These are phyloP conservation scores for Gymnothorax reevesii DNA, from an alignment of 2,797 vertebrate genomes.

Conservation along the genomic window DNA sequence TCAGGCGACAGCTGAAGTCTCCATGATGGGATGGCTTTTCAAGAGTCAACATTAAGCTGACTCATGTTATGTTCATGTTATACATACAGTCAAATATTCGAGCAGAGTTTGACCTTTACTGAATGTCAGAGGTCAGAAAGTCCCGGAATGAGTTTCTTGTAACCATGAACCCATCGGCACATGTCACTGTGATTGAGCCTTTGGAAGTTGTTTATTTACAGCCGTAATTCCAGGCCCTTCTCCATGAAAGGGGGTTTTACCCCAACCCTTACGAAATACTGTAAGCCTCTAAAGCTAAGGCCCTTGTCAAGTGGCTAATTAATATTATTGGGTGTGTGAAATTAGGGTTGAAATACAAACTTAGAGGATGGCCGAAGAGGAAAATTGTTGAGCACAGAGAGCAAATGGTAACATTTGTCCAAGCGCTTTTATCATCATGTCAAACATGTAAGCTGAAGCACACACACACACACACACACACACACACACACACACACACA, in stretches of 20 bases:
- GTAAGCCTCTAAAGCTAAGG: too few relatives aligned
- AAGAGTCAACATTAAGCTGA: constrained; percentile 63
- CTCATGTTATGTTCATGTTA: constrained; percentile 58
- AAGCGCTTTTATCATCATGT: neutral
- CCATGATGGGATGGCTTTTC: constrained; percentile 40
- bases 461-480: neutral
- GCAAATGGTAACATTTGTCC: constrained; percentile 2
- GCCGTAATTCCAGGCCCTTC: too few relatives aligned
- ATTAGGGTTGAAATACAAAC: too few relatives aligned
- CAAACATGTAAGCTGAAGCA: neutral
- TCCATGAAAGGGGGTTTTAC: too few relatives aligned
- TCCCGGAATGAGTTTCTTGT: too few relatives aligned
- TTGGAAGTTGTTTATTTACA: neutral
- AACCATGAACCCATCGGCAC: too few relatives aligned
- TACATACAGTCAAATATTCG: constrained; percentile 49
- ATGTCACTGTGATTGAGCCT: neutral
- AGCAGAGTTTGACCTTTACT: constrained; percentile 1
- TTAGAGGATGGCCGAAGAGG: neutral
- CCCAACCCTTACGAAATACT: too few relatives aligned
- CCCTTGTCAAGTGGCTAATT: too few relatives aligned
- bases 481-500: too few relatives aligned
- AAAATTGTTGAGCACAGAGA: neutral
- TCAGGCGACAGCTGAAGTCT: neutral
- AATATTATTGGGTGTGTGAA: too few relatives aligned
- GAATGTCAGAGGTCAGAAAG: neutral